Evolutionary conservation across 2,888 invertebrate species (phyloP).

Genomic region (Lottia gigantea): DNA sequence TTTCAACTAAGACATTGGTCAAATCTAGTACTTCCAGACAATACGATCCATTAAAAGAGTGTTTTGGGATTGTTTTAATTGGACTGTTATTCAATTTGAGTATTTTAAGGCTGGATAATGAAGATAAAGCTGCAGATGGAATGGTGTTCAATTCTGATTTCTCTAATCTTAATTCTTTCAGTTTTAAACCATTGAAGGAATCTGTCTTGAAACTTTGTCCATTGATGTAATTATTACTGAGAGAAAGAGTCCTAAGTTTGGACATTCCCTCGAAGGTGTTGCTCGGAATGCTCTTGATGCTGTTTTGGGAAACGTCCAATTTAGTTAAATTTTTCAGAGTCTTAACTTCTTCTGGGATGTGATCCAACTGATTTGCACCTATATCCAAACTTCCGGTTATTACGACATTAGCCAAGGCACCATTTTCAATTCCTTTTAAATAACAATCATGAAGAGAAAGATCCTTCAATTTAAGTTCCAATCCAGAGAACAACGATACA

Average conservation of each 20-base stretch:
- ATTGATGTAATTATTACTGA: not conserved
- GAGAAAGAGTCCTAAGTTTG: not conserved
- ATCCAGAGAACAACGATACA: not conserved
- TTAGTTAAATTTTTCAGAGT: not conserved
- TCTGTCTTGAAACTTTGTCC: not conserved
- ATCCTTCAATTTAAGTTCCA: not conserved
- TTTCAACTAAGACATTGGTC: not conserved
- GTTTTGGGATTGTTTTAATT: not conserved
- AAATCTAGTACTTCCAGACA: not conserved
- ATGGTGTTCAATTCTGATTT: not conserved
- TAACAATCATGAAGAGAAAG: not conserved
- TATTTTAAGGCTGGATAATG: not conserved
- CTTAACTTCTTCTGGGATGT: slow-evolving; percentile 4
- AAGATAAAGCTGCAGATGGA: not conserved
- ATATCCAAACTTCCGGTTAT: not conserved
- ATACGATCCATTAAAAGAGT: not conserved
- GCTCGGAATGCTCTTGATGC: not conserved
- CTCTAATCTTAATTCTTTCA: not conserved
- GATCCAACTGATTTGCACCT: not conserved
- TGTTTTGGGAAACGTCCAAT: not conserved
- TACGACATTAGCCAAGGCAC: not conserved
- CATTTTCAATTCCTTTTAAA: slow-evolving; percentile 3
- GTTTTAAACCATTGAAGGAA: not conserved
- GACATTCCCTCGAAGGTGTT: not conserved
- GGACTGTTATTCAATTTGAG: not conserved